These are phyloP conservation scores for Oreochromis tanganicae DNA, from an alignment of 2,113 vertebrate species.

Conservation along the genomic window DNA sequence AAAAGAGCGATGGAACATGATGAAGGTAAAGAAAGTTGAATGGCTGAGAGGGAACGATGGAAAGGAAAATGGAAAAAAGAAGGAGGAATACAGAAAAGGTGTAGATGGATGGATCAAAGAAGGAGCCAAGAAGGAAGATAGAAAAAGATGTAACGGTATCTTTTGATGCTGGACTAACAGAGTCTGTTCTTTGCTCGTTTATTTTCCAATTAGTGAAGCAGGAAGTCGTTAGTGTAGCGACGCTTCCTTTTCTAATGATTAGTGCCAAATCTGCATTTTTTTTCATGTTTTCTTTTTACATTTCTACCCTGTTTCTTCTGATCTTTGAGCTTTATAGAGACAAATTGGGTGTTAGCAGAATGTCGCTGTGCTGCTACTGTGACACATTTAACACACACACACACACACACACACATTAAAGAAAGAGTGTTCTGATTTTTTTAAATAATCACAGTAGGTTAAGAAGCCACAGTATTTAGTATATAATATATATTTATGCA, in stretches of 20 bases:
- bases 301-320: constrained; percentile 13
- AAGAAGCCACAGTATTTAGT: neutral
- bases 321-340: constrained; percentile 57
- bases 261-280: constrained; percentile 23
- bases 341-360: constrained; percentile 45
- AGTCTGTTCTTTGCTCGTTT: constrained; percentile 11
- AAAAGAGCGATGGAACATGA: neutral
- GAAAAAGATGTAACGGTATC: constrained; percentile 1
- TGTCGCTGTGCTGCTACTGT: neutral
- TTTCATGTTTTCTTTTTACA: constrained; percentile 10
- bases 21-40: neutral
- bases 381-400: neutral
- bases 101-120: neutral
- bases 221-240: constrained; percentile 39
- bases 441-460: neutral
- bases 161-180: constrained; percentile 23
- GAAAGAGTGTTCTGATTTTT: neutral
- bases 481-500: neutral
- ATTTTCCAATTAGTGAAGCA: constrained; percentile 60
- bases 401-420: neutral
- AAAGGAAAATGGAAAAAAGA: neutral
- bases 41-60: neutral
- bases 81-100: neutral
- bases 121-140: neutral
- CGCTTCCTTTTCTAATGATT: constrained; percentile 45